phyloP scores from a whole-genome alignment of 2,797 vertebrate genomes.

The Gymnodraco acuticeps region DNA sequence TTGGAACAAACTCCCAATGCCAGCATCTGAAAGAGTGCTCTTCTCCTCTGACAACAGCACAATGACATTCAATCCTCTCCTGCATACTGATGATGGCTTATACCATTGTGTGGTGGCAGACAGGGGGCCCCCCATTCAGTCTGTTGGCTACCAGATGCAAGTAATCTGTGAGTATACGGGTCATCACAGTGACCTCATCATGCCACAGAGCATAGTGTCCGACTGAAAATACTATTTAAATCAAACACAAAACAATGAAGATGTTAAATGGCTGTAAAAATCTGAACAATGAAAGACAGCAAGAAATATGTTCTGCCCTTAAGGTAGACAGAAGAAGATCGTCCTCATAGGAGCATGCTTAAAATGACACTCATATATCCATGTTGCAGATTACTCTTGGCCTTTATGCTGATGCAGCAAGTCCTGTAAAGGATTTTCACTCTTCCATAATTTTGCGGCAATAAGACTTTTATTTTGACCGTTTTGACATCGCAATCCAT shows the following conservation, averaged over 20 bases:
- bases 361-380: too few species aligned
- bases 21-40: constrained; percentile 7
- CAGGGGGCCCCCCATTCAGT: constrained; percentile 12
- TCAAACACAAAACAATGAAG: too few species aligned
- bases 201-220: too few species aligned
- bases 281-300: background rate
- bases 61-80: constrained; percentile 47
- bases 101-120: constrained; percentile 51
- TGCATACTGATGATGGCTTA: constrained; percentile 30
- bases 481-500: background rate
- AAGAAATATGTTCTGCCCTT: background rate
- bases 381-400: too few species aligned
- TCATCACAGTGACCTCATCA: background rate
- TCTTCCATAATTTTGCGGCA: too few species aligned
- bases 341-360: too few species aligned
- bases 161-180: constrained; percentile 51
- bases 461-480: too few species aligned
- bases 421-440: too few species aligned
- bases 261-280: background rate
- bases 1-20: constrained; percentile 12
- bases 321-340: too few species aligned
- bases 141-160: constrained; percentile 31
- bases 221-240: too few species aligned
- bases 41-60: constrained; percentile 32
- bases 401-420: too few species aligned